Evolutionary conservation across 2,888 invertebrate genomes (phyloP).

Genomic region (Andricus curvator): DNA sequence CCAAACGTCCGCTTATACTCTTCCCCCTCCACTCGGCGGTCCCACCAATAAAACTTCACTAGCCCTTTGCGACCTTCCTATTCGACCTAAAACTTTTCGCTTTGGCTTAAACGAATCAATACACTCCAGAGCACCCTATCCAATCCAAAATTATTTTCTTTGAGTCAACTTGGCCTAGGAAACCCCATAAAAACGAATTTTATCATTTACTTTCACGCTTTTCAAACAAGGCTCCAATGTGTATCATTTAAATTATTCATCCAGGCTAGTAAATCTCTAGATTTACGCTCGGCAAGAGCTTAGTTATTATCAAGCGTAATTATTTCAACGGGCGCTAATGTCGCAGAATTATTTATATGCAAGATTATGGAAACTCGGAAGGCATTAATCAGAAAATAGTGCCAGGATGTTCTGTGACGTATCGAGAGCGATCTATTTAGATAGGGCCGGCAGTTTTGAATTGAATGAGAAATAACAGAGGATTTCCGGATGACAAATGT

Average conservation of each 20-base stretch:
- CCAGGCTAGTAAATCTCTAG: neutral
- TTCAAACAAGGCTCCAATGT: neutral
- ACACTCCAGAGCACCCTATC: too few relatives aligned
- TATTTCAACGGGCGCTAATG: neutral
- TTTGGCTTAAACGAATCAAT: too few relatives aligned
- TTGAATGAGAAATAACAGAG: neutral
- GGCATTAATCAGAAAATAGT: neutral
- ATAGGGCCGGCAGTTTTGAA: neutral
- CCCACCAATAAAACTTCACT: too few relatives aligned
- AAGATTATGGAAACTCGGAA: neutral
- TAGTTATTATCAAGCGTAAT: neutral
- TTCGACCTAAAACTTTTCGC: too few relatives aligned
- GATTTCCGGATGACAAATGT: neutral
- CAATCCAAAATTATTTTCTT: too few relatives aligned
- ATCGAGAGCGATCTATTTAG: neutral
- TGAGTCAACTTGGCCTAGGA: too few relatives aligned
- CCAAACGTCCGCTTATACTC: too few relatives aligned
- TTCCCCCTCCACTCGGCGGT: too few relatives aligned
- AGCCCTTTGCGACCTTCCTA: too few relatives aligned
- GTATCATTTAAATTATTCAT: neutral
- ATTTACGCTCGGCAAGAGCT: neutral
- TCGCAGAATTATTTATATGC: neutral
- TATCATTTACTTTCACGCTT: neutral
- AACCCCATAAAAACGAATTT: too few relatives aligned
- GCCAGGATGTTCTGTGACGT: neutral